These are phyloP conservation scores for Leptopilina drosophilae DNA, from an alignment of 2,888 invertebrate species.

Conservation along the genomic window DNA sequence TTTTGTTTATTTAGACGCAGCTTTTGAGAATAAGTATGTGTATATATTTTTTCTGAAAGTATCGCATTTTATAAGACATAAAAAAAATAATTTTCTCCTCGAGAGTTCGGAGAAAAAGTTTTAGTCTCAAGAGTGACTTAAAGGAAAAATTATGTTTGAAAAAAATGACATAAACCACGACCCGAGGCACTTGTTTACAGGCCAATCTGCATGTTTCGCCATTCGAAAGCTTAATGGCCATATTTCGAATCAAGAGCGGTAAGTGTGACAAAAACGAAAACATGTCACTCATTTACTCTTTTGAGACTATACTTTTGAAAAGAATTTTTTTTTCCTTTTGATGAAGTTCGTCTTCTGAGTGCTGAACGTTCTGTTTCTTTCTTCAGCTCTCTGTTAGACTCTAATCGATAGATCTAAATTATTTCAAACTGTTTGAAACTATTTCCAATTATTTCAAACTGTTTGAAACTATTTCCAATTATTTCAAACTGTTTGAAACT, in stretches of 20 bases:
- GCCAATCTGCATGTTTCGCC: constrained; percentile 59
- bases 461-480: no score
- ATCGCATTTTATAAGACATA: neutral
- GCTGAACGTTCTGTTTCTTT: neutral
- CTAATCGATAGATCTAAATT: no score
- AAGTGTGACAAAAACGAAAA: constrained; percentile 70
- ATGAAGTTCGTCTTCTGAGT: neutral
- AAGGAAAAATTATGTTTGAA: constrained; percentile 50
- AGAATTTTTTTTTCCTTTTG: neutral
- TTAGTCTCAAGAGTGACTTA: constrained; percentile 35
- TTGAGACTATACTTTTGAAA: constrained; percentile 45
- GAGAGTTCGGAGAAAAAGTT: constrained; percentile 2
- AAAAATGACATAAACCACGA: constrained; percentile 48
- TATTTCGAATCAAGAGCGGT: constrained; percentile 67
- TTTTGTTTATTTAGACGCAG: no score
- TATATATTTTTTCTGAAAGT: neutral
- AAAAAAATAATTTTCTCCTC: neutral
- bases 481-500: no score
- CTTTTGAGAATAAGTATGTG: neutral
- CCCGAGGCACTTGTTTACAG: constrained; percentile 59
- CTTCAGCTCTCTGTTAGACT: no score
- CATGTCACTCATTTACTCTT: constrained; percentile 61
- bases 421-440: no score
- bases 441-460: no score
- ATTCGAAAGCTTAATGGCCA: constrained; percentile 66